Evolutionary conservation across 2,888 invertebrate species (phyloP).

Genomic region (Dolichomitus sp.): DNA sequence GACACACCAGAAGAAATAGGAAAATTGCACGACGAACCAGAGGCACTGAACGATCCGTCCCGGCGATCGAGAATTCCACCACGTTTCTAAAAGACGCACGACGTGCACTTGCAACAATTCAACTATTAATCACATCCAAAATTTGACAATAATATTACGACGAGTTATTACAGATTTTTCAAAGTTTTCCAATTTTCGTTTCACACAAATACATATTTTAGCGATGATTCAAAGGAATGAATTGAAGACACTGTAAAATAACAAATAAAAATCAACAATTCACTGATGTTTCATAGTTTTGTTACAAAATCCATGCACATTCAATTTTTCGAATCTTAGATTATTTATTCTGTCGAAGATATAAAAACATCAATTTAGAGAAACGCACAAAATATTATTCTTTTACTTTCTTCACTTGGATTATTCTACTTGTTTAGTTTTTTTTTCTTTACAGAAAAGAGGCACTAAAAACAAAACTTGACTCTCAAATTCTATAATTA

Average conservation of each 20-base stretch:
- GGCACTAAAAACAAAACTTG: background rate
- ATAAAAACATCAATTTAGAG: no score
- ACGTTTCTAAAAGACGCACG: background rate
- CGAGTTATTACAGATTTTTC: background rate
- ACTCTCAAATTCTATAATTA: background rate
- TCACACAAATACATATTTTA: background rate
- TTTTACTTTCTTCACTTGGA: no score
- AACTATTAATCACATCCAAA: background rate
- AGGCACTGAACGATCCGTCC: constrained; percentile 32
- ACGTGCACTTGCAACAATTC: background rate
- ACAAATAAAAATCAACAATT: background rate
- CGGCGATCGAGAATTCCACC: constrained; percentile 6
- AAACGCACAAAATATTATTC: no score
- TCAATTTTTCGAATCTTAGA: background rate
- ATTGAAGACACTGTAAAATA: background rate
- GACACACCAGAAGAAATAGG: constrained; percentile 17
- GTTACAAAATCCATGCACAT: background rate
- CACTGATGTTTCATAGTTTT: background rate
- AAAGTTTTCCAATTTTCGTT: background rate
- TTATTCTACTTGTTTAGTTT: no score
- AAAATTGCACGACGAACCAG: background rate
- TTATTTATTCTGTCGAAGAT: no score
- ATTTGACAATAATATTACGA: background rate
- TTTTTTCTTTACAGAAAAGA: no score
- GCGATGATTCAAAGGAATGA: background rate